phyloP scores from a whole-genome alignment of 2,797 vertebrate genomes.

The Darevskia nairensis region DNA sequence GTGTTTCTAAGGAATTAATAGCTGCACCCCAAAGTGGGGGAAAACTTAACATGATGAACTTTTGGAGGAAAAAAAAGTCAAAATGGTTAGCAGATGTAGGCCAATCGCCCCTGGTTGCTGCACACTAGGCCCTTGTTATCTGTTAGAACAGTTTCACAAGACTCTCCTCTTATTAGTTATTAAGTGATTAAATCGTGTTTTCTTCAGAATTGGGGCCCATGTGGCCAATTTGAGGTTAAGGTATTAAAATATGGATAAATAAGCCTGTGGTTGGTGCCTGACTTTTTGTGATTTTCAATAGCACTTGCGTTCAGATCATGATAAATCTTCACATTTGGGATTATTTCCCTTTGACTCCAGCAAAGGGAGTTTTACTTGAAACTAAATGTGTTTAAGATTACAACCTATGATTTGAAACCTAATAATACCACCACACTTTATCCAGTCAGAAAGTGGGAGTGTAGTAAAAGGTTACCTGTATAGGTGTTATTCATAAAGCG shows the following conservation, averaged over 20 bases:
- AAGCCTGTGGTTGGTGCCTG: neutral
- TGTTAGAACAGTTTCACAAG: neutral
- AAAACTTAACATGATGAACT: neutral
- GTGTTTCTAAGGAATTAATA: conserved; percentile 23
- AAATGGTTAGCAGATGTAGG: conserved; percentile 42
- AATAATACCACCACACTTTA: neutral
- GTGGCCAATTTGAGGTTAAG: neutral
- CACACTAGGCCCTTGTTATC: conserved; percentile 32
- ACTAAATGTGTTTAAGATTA: neutral
- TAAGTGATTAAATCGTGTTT: neutral
- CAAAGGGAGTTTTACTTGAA: neutral
- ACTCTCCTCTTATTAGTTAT: neutral
- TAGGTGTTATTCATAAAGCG: neutral
- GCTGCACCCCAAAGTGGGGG: neutral
- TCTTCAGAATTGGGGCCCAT: neutral
- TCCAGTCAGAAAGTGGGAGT: neutral
- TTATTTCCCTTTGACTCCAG: conserved; percentile 9
- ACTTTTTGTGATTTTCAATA: neutral
- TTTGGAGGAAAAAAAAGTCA: neutral
- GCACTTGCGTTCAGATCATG: neutral
- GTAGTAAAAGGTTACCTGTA: neutral
- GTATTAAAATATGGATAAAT: neutral
- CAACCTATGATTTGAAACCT: neutral
- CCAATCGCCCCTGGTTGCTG: neutral
- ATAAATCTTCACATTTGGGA: neutral